Conservation (phyloP, 1,140 invertebrate genomes). For the Ooceraea biroi region DNA sequence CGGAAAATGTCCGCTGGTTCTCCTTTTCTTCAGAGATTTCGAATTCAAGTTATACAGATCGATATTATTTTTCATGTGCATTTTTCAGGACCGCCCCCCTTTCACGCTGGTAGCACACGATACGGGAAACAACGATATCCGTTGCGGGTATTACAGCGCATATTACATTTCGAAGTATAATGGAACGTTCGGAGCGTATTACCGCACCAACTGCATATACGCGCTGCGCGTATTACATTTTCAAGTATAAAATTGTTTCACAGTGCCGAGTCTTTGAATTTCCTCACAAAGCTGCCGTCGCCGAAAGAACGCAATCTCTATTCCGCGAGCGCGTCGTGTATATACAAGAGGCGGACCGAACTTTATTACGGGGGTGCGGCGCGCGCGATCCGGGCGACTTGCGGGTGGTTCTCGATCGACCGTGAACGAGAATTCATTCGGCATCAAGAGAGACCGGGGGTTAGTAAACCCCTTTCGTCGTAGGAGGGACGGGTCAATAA, state of each 20-base stretch:
- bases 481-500: constrained; percentile 71
- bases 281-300: neutral
- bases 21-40: neutral
- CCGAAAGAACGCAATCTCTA: constrained; percentile 64
- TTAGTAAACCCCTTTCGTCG: constrained; percentile 50
- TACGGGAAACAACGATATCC: constrained; percentile 12
- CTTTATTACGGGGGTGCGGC: constrained; percentile 64
- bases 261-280: constrained; percentile 32
- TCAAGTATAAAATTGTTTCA: constrained; percentile 41
- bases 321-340: constrained; percentile 52
- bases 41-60: neutral
- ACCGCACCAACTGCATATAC: constrained; percentile 23
- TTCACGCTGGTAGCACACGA: neutral
- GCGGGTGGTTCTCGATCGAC: constrained; percentile 59
- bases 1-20: constrained; percentile 1
- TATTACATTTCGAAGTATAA: constrained; percentile 61
- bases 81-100: neutral
- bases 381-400: constrained; percentile 37
- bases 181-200: constrained; percentile 37
- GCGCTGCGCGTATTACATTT: constrained; percentile 37
- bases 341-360: constrained; percentile 45
- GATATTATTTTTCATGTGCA: constrained; percentile 11
- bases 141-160: constrained; percentile 30
- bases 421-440: constrained; percentile 70
- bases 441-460: constrained; percentile 5